phyloP scores from a whole-genome alignment of 2,113 vertebrate species.

The Chauna torquata region DNA sequence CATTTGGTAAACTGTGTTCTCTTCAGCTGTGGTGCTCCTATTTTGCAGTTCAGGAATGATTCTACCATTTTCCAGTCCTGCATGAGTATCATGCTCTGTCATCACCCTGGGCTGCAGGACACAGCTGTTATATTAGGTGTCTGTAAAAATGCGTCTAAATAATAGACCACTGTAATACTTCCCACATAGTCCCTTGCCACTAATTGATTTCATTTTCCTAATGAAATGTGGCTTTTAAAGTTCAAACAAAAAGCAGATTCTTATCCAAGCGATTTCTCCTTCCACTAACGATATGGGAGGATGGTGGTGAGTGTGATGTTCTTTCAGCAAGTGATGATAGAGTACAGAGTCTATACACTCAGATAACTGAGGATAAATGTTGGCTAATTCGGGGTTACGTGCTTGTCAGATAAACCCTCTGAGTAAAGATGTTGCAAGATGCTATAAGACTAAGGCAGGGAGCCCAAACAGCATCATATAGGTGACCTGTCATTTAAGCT shows the following conservation, averaged over 20 bases:
- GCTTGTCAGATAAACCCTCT: not conserved
- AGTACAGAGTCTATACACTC: not conserved
- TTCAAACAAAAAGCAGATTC: not conserved
- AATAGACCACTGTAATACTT: not conserved
- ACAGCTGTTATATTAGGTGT: not conserved
- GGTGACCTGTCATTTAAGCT: constrained; percentile 62
- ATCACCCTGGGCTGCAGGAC: not conserved
- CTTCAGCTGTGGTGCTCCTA: not conserved
- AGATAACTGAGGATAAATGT: not conserved
- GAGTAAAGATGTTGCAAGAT: constrained; percentile 18
- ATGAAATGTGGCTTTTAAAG: not conserved
- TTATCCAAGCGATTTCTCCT: not conserved
- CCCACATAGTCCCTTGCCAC: not conserved
- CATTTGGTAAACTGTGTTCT: not conserved
- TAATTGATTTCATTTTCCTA: not conserved
- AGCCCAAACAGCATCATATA: constrained; percentile 36
- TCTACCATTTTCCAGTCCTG: not conserved
- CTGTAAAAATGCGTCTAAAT: not conserved
- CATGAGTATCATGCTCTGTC: not conserved
- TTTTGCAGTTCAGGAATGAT: not conserved
- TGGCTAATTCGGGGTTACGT: not conserved
- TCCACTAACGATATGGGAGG: not conserved
- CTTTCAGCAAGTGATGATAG: not conserved
- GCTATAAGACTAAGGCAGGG: not conserved
- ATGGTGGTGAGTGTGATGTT: not conserved